Base-by-base conservation (phyloP, 2,797 vertebrate genomes). In the Schizopygopsis pylzovi region DNA sequence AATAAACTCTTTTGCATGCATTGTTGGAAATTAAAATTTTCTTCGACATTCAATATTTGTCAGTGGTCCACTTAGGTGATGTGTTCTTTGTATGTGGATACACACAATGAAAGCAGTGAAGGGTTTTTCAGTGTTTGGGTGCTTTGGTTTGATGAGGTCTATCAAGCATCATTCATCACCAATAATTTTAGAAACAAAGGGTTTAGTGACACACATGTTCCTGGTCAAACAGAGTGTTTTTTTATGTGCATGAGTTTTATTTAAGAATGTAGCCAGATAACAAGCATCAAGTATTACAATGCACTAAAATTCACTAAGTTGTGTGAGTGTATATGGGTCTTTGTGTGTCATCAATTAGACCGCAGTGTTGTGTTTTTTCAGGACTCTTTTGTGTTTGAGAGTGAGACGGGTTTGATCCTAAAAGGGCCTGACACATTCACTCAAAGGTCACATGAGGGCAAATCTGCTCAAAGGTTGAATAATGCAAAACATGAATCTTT, bases 341-440 rank as follows among this genome's bases (percentile, higher is more conserved):
- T 45, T 49, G n/a, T 49, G 15, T 75, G 47, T 52, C 8, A 52
- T 75, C 47, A 33, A 18, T 52, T 49, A 75, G 45, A 33, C 49
- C 28, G 1, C 33, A 25, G 22, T 1, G 8, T 47, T 8, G 41
- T 76, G 59, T 59, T 59, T 61, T 67, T 45, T 67, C 70, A 59
- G 12, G 28, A 54, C 59, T 87, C 73, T 65, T 39, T 61, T 72
- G 52, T 71, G n/a, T 45, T 54, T 28, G 12, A 13, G 5, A 33
- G 78, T 65, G 63, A 56, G 61, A 28, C 25, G 37, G 22, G 89
- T 83, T 89, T 92, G 93, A 93, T n/a, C 49, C 8, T 91, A 87
- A 94, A 84, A 72, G 75, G 89, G 91, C 85, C 89, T 92, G 93
- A 93, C 90, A 8, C 63, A 43, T 76, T 52, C 87, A 88, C 88